Base-by-base conservation (phyloP, 2,113 vertebrate species). In the Stigmatopora nigra region DNA sequence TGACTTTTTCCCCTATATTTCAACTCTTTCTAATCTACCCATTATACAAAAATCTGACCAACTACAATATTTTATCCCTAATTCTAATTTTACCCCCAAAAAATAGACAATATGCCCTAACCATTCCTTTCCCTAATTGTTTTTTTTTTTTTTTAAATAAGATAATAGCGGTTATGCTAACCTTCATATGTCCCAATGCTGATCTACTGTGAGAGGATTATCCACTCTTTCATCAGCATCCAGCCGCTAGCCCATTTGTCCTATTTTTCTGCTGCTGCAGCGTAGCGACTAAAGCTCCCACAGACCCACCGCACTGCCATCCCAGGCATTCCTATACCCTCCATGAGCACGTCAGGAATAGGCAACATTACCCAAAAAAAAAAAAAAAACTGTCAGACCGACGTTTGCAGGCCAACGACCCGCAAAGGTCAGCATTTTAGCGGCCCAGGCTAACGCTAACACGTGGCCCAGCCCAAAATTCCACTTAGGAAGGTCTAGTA, bases 371-470 rank as follows among this genome's bases (percentile, higher is more conserved):
- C 60, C 69, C 73, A 68, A 49, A 72, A 22, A 70, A 58, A 22
- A 70, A 58, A 72, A 62, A 71, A 83, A 76, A 76, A 67, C 66
- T 78, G 51, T 82, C 73, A 78, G 84, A 89, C 83, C 79, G 71
- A 65, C 69, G 71, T 58, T 63, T 78, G 68, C 69, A 83, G 72
- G 67, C 75, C 71, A 67, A 56, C 68, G 71, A 67, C 71, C 78
- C 61, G 64, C 71, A 68, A 74, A 74, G 76, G 80, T 84, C 84
- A 88, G 82, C 87, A 82, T 45, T 84, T 84, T 78, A 79, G 22
- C 14, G 11, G 53, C 25, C 22, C 22, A 59, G 71, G 70, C 75
- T 83, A 76, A 82, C 69, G 70, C 81, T 55, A 67, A 62, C 65
- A 72, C 20, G 46, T 68, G 75, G 65, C 80, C 73, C 6, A 8